Conservation (phyloP, 1,140 invertebrate genomes). For the Trachymyrmex septentrionalis region DNA sequence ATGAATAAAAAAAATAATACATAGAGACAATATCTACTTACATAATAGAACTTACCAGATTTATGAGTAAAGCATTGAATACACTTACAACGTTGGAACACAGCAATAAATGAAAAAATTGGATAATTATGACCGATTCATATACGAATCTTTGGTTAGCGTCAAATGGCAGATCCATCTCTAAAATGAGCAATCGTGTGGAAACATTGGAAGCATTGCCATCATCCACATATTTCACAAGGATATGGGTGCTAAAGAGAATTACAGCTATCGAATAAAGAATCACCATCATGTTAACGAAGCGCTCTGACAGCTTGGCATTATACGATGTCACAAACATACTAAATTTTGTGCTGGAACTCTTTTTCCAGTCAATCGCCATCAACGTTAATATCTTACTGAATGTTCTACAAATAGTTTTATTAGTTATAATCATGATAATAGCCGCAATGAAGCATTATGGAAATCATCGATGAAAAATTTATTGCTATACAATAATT, state of each 20-base stretch:
- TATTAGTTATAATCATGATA: neutral
- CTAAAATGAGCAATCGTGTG: neutral
- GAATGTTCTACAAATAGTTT: slow-evolving; percentile 30
- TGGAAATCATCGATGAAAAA: neutral
- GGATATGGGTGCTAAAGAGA: neutral
- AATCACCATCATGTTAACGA: neutral
- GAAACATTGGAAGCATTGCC: neutral
- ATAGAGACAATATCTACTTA: neutral
- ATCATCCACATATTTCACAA: neutral
- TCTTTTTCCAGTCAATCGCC: slow-evolving; percentile 26
- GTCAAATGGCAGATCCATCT: slow-evolving; percentile 29
- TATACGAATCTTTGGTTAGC: slow-evolving; percentile 7
- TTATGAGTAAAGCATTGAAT: slow-evolving; percentile 26
- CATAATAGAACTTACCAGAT: slow-evolving; percentile 8
- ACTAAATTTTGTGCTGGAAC: neutral
- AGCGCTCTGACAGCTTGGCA: slow-evolving; percentile 5
- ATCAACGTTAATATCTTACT: slow-evolving; percentile 35
- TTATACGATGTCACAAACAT: neutral
- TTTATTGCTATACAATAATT: neutral
- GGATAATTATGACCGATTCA: slow-evolving; percentile 12
- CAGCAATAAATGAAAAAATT: neutral
- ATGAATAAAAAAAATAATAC: neutral
- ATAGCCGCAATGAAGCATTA: neutral
- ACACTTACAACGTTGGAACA: neutral
- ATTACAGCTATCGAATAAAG: slow-evolving; percentile 5